phyloP scores from a whole-genome alignment of 2,888 invertebrate species.

The Acronicta alni region DNA sequence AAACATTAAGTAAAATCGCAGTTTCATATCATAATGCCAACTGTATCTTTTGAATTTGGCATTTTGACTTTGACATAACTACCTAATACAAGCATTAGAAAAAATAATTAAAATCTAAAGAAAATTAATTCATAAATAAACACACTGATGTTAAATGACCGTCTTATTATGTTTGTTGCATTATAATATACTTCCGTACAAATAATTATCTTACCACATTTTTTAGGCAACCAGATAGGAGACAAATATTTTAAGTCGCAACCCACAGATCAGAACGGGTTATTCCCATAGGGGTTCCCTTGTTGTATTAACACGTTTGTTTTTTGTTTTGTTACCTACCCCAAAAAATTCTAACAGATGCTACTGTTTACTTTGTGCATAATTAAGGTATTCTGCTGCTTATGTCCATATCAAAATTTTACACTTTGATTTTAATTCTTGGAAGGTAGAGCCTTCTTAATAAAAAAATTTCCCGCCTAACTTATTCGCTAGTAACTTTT shows the following conservation, averaged over 20 bases:
- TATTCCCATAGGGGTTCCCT: constrained; percentile 63
- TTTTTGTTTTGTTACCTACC: too few species aligned
- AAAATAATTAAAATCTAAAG: too few species aligned
- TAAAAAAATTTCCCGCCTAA: constrained; percentile 65
- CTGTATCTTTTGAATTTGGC: too few species aligned
- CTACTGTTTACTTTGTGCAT: constrained; percentile 33
- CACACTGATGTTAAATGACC: too few species aligned
- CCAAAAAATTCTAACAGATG: constrained; percentile 30
- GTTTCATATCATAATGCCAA: too few species aligned
- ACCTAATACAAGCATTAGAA: too few species aligned
- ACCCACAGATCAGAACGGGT: constrained; percentile 60
- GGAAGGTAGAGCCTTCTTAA: constrained; percentile 60
- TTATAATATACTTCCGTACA: too few species aligned
- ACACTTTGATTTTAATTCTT: constrained; percentile 57
- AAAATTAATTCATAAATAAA: too few species aligned
- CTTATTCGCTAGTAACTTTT: constrained; percentile 76
- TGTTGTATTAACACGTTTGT: constrained; percentile 68
- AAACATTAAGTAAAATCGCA: too few species aligned
- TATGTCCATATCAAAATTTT: constrained; percentile 43
- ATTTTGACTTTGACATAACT: too few species aligned
- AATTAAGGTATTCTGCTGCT: constrained; percentile 14
- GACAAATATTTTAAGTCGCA: constrained; percentile 54
- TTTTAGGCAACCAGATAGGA: constrained; percentile 44
- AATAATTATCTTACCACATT: too few species aligned
- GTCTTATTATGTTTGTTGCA: too few species aligned